Percentiles rank a stretch among this genome's conserved stretches.
phyloP scores from a whole-genome alignment of 2,113 vertebrate species.

The Spea bombifrons region DNA sequence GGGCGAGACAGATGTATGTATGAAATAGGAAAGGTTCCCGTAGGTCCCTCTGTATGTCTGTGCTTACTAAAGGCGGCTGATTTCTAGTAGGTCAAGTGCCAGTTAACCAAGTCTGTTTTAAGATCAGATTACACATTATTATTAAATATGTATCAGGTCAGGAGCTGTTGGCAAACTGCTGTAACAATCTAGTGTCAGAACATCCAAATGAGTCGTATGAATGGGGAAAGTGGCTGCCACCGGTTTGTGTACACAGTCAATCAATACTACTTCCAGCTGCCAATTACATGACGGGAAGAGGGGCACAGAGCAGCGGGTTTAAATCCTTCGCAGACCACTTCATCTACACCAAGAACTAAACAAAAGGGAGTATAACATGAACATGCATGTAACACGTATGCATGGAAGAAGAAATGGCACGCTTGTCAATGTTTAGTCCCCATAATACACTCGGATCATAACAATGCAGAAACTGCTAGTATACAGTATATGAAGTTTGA shows the following conservation, averaged over 20 bases:
- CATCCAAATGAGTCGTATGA: not conserved
- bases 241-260: not conserved
- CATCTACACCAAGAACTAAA: too few species aligned
- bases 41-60: not conserved
- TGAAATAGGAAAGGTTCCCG: not conserved
- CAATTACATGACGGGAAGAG: not conserved
- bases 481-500: too few species aligned
- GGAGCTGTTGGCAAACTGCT: not conserved
- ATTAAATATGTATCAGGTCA: slow-evolving; percentile 9
- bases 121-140: slow-evolving; percentile 7
- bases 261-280: not conserved
- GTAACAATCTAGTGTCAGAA: not conserved
- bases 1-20: not conserved
- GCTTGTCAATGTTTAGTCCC: too few species aligned
- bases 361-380: too few species aligned
- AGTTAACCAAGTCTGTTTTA: not conserved
- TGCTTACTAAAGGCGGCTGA: not conserved
- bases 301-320: not conserved
- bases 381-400: too few species aligned
- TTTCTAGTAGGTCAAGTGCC: not conserved
- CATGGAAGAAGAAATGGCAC: too few species aligned
- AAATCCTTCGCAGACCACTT: too few species aligned
- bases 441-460: too few species aligned
- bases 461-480: too few species aligned
- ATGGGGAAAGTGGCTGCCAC: not conserved